Percentiles rank a stretch among this genome's conserved stretches.
These are phyloP conservation scores for Corvus cornix DNA, from an alignment of 2,113 vertebrate species.

Conservation along the genomic window DNA sequence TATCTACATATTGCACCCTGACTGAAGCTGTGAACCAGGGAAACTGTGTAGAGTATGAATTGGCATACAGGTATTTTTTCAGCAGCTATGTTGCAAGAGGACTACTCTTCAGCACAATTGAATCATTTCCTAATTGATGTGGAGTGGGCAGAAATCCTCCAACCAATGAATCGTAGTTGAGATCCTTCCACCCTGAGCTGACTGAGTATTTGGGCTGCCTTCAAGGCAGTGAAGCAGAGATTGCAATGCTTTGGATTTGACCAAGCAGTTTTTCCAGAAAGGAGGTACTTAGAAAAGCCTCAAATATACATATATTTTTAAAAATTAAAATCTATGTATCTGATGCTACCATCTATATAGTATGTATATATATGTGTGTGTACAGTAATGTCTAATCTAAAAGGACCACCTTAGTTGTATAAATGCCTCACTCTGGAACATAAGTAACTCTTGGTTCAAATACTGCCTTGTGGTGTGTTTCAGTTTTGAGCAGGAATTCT, in stretches of 20 bases:
- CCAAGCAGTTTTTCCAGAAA: background rate
- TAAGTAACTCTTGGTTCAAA: background rate
- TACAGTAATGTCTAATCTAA: background rate
- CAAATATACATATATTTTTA: background rate
- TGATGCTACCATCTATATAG: background rate
- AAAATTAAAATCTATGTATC: background rate
- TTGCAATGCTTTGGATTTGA: background rate
- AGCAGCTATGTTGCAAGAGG: background rate
- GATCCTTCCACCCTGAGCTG: background rate
- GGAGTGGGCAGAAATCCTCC: background rate
- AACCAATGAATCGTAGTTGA: accelerated
- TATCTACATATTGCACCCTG: background rate
- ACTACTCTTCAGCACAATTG: background rate
- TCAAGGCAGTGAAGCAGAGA: background rate
- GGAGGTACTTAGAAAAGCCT: background rate
- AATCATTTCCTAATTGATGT: background rate
- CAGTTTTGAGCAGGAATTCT: background rate
- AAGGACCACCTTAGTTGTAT: background rate
- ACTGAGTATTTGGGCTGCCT: background rate
- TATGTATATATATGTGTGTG: background rate
- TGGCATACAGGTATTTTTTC: background rate
- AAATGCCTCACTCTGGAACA: background rate
- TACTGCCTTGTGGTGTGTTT: background rate
- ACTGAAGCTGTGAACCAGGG: background rate
- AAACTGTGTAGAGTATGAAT: background rate